A percentile compares a stretch with the other conserved stretches of the same genome.
These are phyloP conservation scores for Apistogramma diplotaenia DNA, from an alignment of 2,113 vertebrate genomes.

Conservation along the genomic window DNA sequence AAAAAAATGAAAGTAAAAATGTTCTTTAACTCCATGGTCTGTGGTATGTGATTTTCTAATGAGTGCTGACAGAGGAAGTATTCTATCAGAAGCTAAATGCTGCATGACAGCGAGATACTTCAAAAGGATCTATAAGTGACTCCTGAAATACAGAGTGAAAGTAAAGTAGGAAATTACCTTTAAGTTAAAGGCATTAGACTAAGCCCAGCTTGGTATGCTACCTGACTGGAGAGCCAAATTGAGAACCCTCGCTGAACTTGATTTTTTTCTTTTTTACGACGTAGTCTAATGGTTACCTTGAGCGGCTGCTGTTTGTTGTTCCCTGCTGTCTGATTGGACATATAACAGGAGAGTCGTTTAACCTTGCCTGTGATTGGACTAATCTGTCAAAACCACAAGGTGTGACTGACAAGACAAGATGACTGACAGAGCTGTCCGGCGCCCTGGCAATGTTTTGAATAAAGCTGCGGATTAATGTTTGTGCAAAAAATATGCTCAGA, in stretches of 20 bases:
- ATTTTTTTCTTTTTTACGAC: conserved; percentile 21
- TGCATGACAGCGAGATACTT: conserved; percentile 75
- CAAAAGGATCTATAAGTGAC: conserved; percentile 72
- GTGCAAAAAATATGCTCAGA: background rate
- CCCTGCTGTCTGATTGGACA: conserved; percentile 45
- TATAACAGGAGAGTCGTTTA: conserved; percentile 50
- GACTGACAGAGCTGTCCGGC: conserved; percentile 47
- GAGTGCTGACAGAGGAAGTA: conserved; percentile 69
- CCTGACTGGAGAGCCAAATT: conserved; percentile 51
- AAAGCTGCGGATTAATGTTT: conserved; percentile 2
- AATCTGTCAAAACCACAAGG: conserved; percentile 60
- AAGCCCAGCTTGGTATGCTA: conserved; percentile 50
- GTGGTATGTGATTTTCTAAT: conserved; percentile 71
- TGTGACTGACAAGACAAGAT: conserved; percentile 51
- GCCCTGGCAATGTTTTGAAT: background rate
- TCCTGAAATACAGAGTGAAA: conserved; percentile 70
- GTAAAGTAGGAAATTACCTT: conserved; percentile 72
- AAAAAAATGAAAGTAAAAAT: conserved; percentile 34
- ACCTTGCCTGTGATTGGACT: conserved; percentile 52
- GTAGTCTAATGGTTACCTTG: conserved; percentile 9
- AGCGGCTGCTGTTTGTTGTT: conserved; percentile 25
- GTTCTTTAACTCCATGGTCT: conserved; percentile 56
- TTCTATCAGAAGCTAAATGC: conserved; percentile 74
- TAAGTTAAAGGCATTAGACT: conserved; percentile 59
- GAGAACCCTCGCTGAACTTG: conserved; percentile 35